These are phyloP conservation scores for Haliclystus octoradiatus DNA, from an alignment of 30 jellyfish, hydroid and myxozoan species.

Conservation along the genomic window DNA sequence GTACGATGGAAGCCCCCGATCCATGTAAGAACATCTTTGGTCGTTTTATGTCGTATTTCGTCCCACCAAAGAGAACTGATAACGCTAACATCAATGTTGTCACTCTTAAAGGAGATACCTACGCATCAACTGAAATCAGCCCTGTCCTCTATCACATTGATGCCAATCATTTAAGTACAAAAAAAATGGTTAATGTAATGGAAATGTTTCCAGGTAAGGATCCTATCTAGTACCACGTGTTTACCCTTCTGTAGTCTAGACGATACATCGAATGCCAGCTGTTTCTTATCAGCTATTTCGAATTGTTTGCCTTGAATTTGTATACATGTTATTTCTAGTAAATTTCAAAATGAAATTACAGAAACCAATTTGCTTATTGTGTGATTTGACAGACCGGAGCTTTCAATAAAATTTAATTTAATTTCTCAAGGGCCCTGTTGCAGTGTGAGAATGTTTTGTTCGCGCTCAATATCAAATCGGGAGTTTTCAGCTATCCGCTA, in stretches of 20 bases:
- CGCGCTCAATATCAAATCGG: background rate
- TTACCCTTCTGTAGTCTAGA: too few species aligned
- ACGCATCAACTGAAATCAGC: constrained; percentile 31
- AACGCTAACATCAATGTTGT: constrained; percentile 39
- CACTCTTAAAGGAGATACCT: constrained; percentile 7
- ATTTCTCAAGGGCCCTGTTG: too few species aligned
- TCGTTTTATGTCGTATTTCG: constrained; percentile 30
- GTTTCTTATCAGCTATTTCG: too few species aligned
- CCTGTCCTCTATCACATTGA: constrained; percentile 9
- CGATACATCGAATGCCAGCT: too few species aligned
- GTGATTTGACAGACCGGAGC: too few species aligned
- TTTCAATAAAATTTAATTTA: too few species aligned
- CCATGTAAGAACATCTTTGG: constrained; percentile 50
- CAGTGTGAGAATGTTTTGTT: too few species aligned
- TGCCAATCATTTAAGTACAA: background rate
- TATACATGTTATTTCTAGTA: too few species aligned
- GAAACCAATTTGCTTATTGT: too few species aligned
- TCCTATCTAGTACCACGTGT: too few species aligned
- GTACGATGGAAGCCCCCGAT: constrained; percentile 40
- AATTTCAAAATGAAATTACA: too few species aligned
- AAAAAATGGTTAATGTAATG: constrained; percentile 3
- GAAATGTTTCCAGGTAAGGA: constrained; percentile 17
- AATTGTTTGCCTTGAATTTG: too few species aligned
- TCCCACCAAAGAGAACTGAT: constrained; percentile 40
- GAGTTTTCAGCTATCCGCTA: background rate